phyloP scores from a whole-genome alignment of 2,797 vertebrate genomes.

The Microcaecilia unicolor region DNA sequence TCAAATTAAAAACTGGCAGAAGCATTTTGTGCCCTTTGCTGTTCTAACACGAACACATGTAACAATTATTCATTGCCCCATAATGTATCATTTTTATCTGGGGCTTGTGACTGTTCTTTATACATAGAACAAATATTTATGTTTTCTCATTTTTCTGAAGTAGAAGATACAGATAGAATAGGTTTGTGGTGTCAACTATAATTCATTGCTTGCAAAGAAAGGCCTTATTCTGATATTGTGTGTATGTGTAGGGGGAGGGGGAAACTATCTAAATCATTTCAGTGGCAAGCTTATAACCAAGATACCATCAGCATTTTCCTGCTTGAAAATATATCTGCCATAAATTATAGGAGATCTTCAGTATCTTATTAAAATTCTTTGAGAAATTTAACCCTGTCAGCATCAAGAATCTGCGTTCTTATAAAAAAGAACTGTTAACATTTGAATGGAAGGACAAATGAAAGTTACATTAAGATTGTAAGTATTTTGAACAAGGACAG shows the following conservation, averaged over 20 bases:
- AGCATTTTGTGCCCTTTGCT: slow-evolving; percentile 39
- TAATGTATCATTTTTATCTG: slow-evolving; percentile 57
- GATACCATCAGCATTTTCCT: slow-evolving; percentile 60
- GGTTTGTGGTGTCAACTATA: slow-evolving; percentile 53
- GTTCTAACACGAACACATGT: slow-evolving; percentile 25
- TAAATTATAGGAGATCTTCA: slow-evolving; percentile 50
- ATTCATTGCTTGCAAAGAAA: slow-evolving; percentile 59
- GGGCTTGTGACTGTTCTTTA: slow-evolving; percentile 30
- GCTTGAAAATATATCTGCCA: slow-evolving; percentile 51
- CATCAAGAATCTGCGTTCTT: slow-evolving; percentile 4
- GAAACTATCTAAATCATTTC: slow-evolving; percentile 58
- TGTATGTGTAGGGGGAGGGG: too few species aligned
- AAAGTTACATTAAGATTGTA: slow-evolving; percentile 23
- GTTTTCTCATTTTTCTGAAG: slow-evolving; percentile 55
- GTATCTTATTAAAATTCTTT: slow-evolving; percentile 50
- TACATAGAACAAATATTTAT: slow-evolving; percentile 63
- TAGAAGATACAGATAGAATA: slow-evolving; percentile 52
- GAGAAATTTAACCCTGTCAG: slow-evolving; percentile 42
- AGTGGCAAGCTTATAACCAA: slow-evolving; percentile 52
- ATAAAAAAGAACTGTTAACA: neutral
- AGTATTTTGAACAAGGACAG: neutral
- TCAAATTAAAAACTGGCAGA: slow-evolving; percentile 28
- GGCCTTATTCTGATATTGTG: slow-evolving; percentile 40
- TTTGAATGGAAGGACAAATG: slow-evolving; percentile 21
- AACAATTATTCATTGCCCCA: slow-evolving; percentile 35